Percentiles rank a stretch among this genome's conserved stretches.
Evolutionary conservation across 2,888 invertebrate species (phyloP).

Genomic region (Alloscopus bannaensis): DNA sequence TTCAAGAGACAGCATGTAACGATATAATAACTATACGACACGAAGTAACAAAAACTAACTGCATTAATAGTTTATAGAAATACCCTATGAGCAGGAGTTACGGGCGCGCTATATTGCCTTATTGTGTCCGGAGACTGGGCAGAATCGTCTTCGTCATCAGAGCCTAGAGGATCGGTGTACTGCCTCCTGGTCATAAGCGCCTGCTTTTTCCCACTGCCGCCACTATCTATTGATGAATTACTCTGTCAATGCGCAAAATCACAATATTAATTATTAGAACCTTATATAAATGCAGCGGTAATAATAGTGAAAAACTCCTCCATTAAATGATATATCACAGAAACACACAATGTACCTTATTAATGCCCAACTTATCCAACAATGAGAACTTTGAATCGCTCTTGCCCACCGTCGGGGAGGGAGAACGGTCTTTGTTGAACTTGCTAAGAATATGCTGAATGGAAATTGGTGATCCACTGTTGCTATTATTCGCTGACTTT

Average conservation of each 20-base stretch:
- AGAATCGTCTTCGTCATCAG: constrained; percentile 85
- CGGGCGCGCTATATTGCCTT: constrained; percentile 69
- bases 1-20: too few species aligned
- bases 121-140: constrained; percentile 63
- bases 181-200: constrained; percentile 89
- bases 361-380: constrained; percentile 69
- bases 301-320: neutral
- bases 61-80: constrained; percentile 18
- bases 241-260: constrained; percentile 23
- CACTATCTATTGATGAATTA: constrained; percentile 38
- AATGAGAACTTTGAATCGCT: constrained; percentile 65
- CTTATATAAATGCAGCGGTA: too few species aligned
- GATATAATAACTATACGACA: neutral
- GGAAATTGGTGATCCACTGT: constrained; percentile 69
- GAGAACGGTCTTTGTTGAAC: constrained; percentile 66
- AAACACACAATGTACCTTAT: constrained; percentile 67
- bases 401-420: constrained; percentile 60
- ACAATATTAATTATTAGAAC: neutral
- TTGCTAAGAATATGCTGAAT: constrained; percentile 72
- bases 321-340: neutral
- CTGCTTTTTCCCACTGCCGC: constrained; percentile 61
- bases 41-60: too few species aligned
- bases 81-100: constrained; percentile 69
- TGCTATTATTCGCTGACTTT: constrained; percentile 62
- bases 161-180: constrained; percentile 91